Base-by-base conservation (phyloP, 2,113 vertebrate species). In the Clarias gariepinus region DNA sequence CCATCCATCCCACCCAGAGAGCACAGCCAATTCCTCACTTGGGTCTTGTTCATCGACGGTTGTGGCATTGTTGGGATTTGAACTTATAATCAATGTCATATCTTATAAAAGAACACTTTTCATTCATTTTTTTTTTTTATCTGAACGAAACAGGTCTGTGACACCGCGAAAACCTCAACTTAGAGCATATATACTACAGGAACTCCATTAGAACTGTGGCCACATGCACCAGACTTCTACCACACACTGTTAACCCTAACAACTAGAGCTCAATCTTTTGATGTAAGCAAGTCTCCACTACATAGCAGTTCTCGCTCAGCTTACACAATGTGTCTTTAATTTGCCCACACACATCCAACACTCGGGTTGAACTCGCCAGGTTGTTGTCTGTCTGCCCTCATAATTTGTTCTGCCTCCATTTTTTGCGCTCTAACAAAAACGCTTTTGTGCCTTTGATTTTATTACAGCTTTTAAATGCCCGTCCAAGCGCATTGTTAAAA, bases 371-470 rank as follows among this genome's bases (percentile, higher is more conserved):
- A 83, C 66, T 74, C 80, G 23, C 55, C 8, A 30, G 61, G 53
- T 78, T 83, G 86, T 86, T 88, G 33, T 76, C 76, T 7, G 58
- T 90, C 71, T 82, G 36, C 81, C 85, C 82, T 85, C 86, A 90
- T 90, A 74, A 88, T 87, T 88, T 84, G n/a, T 81, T 85, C 73
- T 25, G 71, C 90, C 89, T 89, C 89, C 76, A 82, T 64, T 47
- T 36, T 58, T 74, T 78, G 58, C 81, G 64, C 52, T 60, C 84
- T 85, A 78, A 90, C 66, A 87, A 0, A 81, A 82, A 0, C 57
- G 53, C 57, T 71, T 81, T 79, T 78, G 66, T 79, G 58, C 61
- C 81, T 33, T 64, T 83, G 53, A 86, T 73, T 85, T 63, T 71
- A 87, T 55, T 89, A 33, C 58, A 57, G 36, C 33, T 82, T 83